Evolutionary conservation across 2,113 vertebrate species (phyloP).

Genomic region (Leucopternis melanops): DNA sequence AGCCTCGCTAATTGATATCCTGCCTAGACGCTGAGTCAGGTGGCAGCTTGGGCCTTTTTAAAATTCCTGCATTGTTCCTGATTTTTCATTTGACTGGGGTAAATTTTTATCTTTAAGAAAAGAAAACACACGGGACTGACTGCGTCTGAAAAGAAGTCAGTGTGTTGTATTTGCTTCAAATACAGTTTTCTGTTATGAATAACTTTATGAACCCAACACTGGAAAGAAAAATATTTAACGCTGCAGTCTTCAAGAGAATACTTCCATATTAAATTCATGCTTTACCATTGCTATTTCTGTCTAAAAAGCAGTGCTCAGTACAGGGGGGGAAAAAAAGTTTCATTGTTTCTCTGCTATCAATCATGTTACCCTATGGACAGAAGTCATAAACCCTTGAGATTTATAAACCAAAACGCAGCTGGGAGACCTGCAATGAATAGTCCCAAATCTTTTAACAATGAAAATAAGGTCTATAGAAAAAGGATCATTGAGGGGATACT

Average conservation of each 20-base stretch:
- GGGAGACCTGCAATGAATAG: background rate
- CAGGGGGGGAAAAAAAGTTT: rapidly evolving
- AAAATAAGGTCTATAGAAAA: background rate
- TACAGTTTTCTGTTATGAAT: background rate
- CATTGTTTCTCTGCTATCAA: background rate
- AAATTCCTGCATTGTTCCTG: conserved; percentile 56
- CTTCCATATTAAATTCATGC: background rate
- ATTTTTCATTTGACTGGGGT: background rate
- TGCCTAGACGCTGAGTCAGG: conserved; percentile 67
- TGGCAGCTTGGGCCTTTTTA: conserved; percentile 49
- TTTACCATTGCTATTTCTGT: background rate
- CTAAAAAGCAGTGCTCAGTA: background rate
- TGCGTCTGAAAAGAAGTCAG: background rate
- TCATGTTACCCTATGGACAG: background rate
- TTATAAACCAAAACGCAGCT: background rate
- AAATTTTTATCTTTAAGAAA: conserved; percentile 46
- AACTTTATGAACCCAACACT: background rate
- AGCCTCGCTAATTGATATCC: conserved; percentile 61
- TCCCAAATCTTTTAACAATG: background rate
- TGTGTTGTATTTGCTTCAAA: background rate
- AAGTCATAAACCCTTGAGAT: background rate
- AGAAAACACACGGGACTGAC: background rate
- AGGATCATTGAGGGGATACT: background rate
- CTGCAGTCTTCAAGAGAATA: background rate
- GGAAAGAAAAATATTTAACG: background rate